phyloP scores from a whole-genome alignment of 2,888 invertebrate genomes.

The Drosophila tripunctata region DNA sequence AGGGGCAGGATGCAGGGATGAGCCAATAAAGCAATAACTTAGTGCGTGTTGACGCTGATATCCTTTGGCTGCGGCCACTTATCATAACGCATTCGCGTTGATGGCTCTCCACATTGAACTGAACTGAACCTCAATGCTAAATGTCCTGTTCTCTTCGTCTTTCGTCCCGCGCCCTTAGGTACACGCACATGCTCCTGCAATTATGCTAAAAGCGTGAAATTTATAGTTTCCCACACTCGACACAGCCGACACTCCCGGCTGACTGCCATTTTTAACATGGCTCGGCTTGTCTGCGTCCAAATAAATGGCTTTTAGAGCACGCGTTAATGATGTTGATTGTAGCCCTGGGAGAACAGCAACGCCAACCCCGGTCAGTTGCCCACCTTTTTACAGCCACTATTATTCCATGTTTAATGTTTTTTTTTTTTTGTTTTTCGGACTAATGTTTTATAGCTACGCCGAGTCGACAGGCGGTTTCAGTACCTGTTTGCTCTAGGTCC shows the following conservation, averaged over 20 bases:
- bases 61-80: constrained; percentile 67
- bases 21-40: constrained; percentile 54
- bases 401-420: constrained; percentile 66
- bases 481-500: constrained; percentile 21
- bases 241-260: constrained; percentile 25
- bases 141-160: background rate
- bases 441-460: constrained; percentile 56
- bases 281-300: constrained; percentile 63
- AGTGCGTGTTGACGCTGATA: constrained; percentile 67
- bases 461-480: constrained; percentile 14
- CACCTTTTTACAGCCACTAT: constrained; percentile 31
- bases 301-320: constrained; percentile 77
- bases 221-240: constrained; percentile 66
- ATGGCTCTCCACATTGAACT: constrained; percentile 32
- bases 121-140: background rate
- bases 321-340: constrained; percentile 78
- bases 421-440: constrained; percentile 15
- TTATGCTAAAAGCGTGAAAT: constrained; percentile 77
- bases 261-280: constrained; percentile 55
- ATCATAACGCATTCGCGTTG: constrained; percentile 68
- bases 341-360: constrained; percentile 47
- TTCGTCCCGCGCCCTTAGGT: constrained; percentile 1
- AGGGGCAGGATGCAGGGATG: constrained; percentile 22
- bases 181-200: constrained; percentile 70
- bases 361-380: background rate